Conservation (phyloP, 2,797 vertebrate species). For the Coregonus suidteri region DNA sequence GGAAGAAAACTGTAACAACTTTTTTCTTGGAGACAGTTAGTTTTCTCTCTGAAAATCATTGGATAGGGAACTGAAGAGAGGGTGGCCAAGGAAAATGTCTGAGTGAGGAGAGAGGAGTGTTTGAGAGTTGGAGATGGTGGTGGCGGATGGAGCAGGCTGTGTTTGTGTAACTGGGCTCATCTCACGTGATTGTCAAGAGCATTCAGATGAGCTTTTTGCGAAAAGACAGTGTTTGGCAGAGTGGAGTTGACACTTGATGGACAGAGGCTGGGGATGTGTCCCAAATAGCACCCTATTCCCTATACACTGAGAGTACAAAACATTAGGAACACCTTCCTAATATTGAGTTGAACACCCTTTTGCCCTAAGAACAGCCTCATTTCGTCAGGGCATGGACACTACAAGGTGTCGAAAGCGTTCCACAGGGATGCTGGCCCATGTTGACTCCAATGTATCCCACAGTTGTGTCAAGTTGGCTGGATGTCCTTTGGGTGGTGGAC, state of each 20-base stretch:
- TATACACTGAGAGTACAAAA: too few species aligned
- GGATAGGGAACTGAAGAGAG: background rate
- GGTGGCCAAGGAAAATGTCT: conserved; percentile 9
- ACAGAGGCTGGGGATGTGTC: background rate
- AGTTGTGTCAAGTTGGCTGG: too few species aligned
- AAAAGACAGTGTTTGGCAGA: conserved; percentile 50
- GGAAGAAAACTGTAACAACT: background rate
- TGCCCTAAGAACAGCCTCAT: too few species aligned
- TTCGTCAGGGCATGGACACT: too few species aligned
- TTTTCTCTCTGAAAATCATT: conserved; percentile 9
- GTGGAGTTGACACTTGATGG: conserved; percentile 34
- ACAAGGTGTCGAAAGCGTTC: too few species aligned
- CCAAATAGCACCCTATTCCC: background rate
- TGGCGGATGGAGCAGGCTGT: conserved; percentile 24
- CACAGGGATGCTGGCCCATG: too few species aligned
- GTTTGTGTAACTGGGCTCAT: conserved; percentile 35
- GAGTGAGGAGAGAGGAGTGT: conserved; percentile 16
- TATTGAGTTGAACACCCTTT: too few species aligned
- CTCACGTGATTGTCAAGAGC: conserved; percentile 50
- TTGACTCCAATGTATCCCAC: too few species aligned
- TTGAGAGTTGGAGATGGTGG: conserved; percentile 27
- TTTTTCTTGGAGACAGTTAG: background rate
- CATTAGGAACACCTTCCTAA: too few species aligned
- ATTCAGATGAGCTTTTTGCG: conserved; percentile 66
- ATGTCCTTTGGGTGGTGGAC: too few species aligned